These are phyloP conservation scores for Anadara kagoshimensis DNA, from an alignment of 1,140 invertebrate species.

Conservation along the genomic window DNA sequence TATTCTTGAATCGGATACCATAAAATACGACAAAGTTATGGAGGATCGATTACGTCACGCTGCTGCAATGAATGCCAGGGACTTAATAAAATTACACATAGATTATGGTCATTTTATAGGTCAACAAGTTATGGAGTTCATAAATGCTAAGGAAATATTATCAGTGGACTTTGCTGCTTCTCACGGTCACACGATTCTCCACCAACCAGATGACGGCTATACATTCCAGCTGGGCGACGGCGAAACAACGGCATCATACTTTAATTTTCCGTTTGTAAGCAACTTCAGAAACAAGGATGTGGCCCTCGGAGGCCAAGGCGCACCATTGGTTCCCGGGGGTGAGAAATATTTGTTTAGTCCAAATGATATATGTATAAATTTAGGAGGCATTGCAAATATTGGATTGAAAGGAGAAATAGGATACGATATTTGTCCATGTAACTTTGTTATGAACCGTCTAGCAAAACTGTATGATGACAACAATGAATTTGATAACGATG, in stretches of 20 bases:
- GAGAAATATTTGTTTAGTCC: constrained; percentile 62
- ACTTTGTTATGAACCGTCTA: constrained; percentile 64
- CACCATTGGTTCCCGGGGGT: constrained; percentile 65
- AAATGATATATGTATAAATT: constrained; percentile 65
- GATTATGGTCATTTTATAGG: constrained; percentile 66
- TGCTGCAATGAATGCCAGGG: constrained; percentile 43
- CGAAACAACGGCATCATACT: constrained; percentile 58
- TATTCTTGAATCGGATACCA: constrained; percentile 53
- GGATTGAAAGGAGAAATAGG: constrained; percentile 50
- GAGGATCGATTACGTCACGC: constrained; percentile 48
- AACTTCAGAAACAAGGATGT: constrained; percentile 69
- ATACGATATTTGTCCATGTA: constrained; percentile 65
- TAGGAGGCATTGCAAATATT: constrained; percentile 70
- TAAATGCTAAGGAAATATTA: constrained; percentile 41
- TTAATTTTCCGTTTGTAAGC: constrained; percentile 57
- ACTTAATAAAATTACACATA: constrained; percentile 60
- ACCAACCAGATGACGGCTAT: constrained; percentile 58
- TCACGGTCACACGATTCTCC: constrained; percentile 69
- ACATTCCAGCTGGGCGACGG: constrained; percentile 69
- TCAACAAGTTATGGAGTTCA: constrained; percentile 47
- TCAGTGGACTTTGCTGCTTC: constrained; percentile 58
- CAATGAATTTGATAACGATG: constrained; percentile 58
- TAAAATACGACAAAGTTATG: constrained; percentile 57
- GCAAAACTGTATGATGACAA: constrained; percentile 38
- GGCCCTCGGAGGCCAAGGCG: constrained; percentile 68